phyloP scores from a whole-genome alignment of 2,888 invertebrate genomes.

The Drosophila fulvimacula region DNA sequence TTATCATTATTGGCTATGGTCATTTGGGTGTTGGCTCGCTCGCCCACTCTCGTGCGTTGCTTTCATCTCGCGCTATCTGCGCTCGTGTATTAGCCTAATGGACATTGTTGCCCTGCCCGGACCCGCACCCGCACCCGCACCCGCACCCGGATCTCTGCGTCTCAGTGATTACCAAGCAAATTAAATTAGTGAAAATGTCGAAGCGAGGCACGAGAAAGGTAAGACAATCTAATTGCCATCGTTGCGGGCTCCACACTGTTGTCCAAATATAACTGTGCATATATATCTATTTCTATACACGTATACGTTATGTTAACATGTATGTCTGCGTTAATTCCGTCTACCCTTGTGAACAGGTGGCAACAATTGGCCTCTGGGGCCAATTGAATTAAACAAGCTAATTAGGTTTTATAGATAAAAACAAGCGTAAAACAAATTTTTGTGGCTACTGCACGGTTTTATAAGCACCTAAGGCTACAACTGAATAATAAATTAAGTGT shows the following conservation, averaged over 20 bases:
- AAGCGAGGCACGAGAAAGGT: constrained; percentile 55
- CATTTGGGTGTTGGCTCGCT: constrained; percentile 41
- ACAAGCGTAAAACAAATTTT: constrained; percentile 29
- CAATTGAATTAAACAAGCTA: constrained; percentile 64
- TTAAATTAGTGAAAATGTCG: constrained; percentile 72
- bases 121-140: not conserved
- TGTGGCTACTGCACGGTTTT: constrained; percentile 7
- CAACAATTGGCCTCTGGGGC: constrained; percentile 64
- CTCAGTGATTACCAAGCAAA: constrained; percentile 71
- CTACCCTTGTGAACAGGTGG: constrained; percentile 60
- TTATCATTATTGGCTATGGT: constrained; percentile 76
- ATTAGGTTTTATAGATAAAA: constrained; percentile 57
- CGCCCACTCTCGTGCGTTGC: not conserved
- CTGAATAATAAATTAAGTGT: not conserved
- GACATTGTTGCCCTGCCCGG: constrained; percentile 37
- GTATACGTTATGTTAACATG: not conserved
- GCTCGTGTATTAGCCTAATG: constrained; percentile 60
- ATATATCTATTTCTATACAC: not conserved
- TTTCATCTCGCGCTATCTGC: constrained; percentile 23
- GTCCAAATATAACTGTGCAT: constrained; percentile 15
- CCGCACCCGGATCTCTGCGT: constrained; percentile 30
- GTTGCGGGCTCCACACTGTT: constrained; percentile 8
- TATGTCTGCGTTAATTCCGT: constrained; percentile 45
- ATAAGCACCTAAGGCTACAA: not conserved
- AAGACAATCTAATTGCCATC: constrained; percentile 70